Base-by-base conservation (phyloP, 2,113 vertebrate genomes). In the Grammomys dolichurus region DNA sequence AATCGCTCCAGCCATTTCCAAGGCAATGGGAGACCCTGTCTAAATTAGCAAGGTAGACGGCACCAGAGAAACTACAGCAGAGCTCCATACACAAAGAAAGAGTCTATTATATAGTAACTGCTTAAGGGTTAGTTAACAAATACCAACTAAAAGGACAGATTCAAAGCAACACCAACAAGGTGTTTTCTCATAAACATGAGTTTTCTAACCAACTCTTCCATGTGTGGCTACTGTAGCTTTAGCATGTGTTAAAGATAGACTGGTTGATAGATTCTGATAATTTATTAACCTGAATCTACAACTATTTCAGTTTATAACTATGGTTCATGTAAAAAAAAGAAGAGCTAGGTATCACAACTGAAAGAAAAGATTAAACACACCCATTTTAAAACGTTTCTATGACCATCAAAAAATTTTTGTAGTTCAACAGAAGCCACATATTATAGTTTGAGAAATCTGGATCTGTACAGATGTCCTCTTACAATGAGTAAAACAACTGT, bases 301-400 rank as follows among this genome's bases (percentile, higher is more conserved):
- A 94, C 87, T 0, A 84, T 5, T 4, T 26, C 22, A 90, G 58
- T n/a, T 33, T 65, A 14, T 1, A 87, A 70, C 5, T 19, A 31
- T 31, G 43, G 43, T 73, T 75, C 16, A n/a, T 7, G 17, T 43
- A 65, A 72, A 72, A 40, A 40, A 51, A 36, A 51, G 48, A 80
- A 89, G 9, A 93, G 2, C 16, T 67, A 48, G 48, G 5, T 10
- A 70, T 60, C 11, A 0, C 54, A 33, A 87, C 16, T 36, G 6
- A 70, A 69, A 73, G 85, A 87, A 70, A 46, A 80, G 43, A 40
- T 16, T 20, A 85, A 43, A 13, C 22, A n/a, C 33, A 82, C 11
- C 60, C n/a, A 7, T 93, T 69, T 90, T 73, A 9, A n/a, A 93
- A 46, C 11, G 48, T 56, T 86, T 94, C 26, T 95, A 20, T 43